Base-by-base conservation (phyloP, 2,113 vertebrate species). In the Limnothrissa miodon region DNA sequence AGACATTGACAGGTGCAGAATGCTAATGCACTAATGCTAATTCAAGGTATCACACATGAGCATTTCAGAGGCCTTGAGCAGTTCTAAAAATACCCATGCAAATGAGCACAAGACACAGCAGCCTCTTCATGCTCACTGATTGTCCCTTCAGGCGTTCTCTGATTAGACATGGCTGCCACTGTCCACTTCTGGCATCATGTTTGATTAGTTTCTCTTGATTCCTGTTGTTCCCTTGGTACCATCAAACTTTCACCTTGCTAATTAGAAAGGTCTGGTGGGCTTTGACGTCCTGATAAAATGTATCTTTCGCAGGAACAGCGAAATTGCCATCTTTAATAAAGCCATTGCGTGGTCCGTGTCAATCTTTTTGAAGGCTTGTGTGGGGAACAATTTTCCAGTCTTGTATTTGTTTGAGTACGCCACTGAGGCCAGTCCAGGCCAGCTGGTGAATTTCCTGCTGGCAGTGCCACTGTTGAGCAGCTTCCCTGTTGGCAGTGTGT, bases 1-100 rank as follows among this genome's bases (percentile, higher is more conserved):
- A 51, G 48, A 19, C 21, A 59, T 59, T 59, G n/a, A 10, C 25
- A 9, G n/a, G 53, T n/a, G n/a, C n/a, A n/a, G n/a, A n/a, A 59
- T 59, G 56, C 56, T 59, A 62, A 62, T 62, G 59, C 59, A 29
- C 0, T 1, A 62, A 11, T 29, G 25, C 11, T 7, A 5, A 25
- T 62, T 62, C 25, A n/a, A 29, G 59, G 59, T 62, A 7, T 29
- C 59, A 62, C n/a, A 62, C n/a, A 62, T 29, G 59, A 62, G 59
- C 59, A 62, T 29, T 25, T 29, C 25, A 56, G 51, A 62, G 25
- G 59, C 59, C 59, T 62, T 62, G 59, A 62, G 59, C n/a, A 62
- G n/a, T 25, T 79, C 39, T 81, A 42, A 84, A 81, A 81, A 84
- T 80, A 78, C 53, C 29, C n/a, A 44, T 59, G 56, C 8, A 85